Conservation (phyloP, 1,140 invertebrate genomes). For the Nebria ingens region DNA sequence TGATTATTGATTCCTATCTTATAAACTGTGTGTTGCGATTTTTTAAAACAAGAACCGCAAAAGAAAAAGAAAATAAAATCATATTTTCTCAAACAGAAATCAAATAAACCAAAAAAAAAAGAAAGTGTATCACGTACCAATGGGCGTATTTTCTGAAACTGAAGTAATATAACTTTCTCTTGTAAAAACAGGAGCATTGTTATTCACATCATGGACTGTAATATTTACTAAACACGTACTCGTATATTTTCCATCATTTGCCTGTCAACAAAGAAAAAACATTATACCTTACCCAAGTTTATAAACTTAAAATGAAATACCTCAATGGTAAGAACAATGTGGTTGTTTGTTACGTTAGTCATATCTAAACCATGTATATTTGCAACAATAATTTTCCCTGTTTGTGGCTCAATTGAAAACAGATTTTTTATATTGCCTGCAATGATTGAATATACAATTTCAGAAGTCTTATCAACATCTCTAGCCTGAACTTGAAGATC, state of each 20-base stretch:
- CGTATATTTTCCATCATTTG: conserved; percentile 63
- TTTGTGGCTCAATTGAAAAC: conserved; percentile 55
- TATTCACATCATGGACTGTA: conserved; percentile 75
- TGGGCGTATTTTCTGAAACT: conserved; percentile 62
- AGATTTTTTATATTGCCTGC: conserved; percentile 50
- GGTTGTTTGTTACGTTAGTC: conserved; percentile 45
- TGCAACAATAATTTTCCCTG: conserved; percentile 58
- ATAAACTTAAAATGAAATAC: conserved; percentile 27
- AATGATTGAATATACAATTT: conserved; percentile 63
- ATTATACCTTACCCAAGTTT: conserved; percentile 11
- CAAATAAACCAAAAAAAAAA: not conserved
- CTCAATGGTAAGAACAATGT: conserved; percentile 42
- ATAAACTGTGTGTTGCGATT: not conserved
- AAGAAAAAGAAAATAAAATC: conserved; percentile 13
- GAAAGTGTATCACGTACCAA: conserved; percentile 40
- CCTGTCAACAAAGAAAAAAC: too few species aligned
- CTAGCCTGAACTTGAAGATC: conserved; percentile 57
- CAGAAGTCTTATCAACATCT: conserved; percentile 71
- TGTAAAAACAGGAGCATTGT: conserved; percentile 69
- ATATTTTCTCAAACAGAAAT: conserved; percentile 13
- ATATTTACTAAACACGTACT: conserved; percentile 62
- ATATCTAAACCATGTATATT: conserved; percentile 49
- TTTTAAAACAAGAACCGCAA: not conserved
- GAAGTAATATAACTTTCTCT: conserved; percentile 60
- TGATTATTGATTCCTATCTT: not conserved